Percentiles rank a stretch among this genome's conserved stretches.
Conservation (phyloP, 64 coral and sea anemone genomes). For the Pocillopora verrucosa region DNA sequence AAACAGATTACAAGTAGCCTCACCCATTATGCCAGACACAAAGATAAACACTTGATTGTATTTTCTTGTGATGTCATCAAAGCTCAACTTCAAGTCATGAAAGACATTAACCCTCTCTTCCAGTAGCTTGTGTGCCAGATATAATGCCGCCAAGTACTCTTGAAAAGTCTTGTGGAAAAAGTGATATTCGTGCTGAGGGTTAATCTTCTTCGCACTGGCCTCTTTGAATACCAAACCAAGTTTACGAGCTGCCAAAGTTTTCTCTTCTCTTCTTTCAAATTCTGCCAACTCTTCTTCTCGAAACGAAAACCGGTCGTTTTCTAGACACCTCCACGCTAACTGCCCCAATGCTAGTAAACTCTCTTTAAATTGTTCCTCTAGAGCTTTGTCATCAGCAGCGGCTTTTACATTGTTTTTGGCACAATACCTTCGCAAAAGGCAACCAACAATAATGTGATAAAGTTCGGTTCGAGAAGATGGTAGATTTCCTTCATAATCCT, state of each 20-base stretch:
- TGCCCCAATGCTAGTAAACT: neutral
- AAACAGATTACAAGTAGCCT: too few relatives aligned
- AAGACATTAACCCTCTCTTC: neutral
- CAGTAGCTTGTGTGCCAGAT: neutral
- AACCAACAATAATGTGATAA: slow-evolving; percentile 10
- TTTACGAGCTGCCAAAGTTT: neutral
- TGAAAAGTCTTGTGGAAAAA: slow-evolving; percentile 32
- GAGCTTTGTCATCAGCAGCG: neutral
- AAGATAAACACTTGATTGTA: too few relatives aligned
- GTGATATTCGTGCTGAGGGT: neutral
- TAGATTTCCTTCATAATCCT: slow-evolving; percentile 34
- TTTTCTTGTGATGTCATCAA: too few relatives aligned
- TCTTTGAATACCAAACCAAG: neutral
- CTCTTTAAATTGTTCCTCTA: neutral
- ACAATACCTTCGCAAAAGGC: neutral
- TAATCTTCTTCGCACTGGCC: neutral
- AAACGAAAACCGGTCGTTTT: neutral
- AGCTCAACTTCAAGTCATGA: too few relatives aligned
- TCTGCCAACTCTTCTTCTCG: neutral
- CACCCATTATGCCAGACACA: too few relatives aligned
- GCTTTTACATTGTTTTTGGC: neutral
- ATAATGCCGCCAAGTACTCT: slow-evolving; percentile 2
- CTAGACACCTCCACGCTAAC: neutral
- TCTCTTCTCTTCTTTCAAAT: neutral
- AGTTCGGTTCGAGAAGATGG: slow-evolving; percentile 26